Conservation (phyloP, 2,113 vertebrate species). For the Enhydra lutris region DNA sequence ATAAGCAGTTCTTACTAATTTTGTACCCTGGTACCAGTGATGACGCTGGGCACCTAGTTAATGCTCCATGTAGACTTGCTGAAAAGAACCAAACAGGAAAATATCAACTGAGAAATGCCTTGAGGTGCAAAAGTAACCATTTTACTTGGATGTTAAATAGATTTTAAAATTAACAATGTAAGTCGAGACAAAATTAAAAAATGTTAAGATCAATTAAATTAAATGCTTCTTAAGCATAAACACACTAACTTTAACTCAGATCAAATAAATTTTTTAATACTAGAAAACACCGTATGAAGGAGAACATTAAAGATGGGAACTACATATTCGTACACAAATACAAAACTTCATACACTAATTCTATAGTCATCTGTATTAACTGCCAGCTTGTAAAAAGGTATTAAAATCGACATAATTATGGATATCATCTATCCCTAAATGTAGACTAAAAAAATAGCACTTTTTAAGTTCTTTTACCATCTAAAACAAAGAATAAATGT, state of each 20-base stretch:
- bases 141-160: slow-evolving; percentile 21
- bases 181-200: slow-evolving; percentile 38
- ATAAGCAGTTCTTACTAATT: background rate
- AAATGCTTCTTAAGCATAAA: slow-evolving; percentile 32
- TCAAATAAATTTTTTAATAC: background rate
- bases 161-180: slow-evolving; percentile 32
- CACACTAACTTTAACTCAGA: slow-evolving; percentile 1
- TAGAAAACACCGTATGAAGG: background rate
- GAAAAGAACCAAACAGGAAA: background rate
- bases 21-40: background rate
- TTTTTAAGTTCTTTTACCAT: background rate
- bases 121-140: background rate
- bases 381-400: background rate
- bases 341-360: background rate
- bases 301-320: background rate
- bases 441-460: background rate
- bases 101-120: background rate
- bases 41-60: background rate
- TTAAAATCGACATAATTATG: background rate
- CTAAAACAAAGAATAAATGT: slow-evolving; percentile 5
- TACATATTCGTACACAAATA: background rate
- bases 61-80: background rate
- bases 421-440: background rate
- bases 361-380: background rate
- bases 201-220: background rate